phyloP scores from a whole-genome alignment of 2,797 vertebrate species.

The Craterocephalus amniculus region DNA sequence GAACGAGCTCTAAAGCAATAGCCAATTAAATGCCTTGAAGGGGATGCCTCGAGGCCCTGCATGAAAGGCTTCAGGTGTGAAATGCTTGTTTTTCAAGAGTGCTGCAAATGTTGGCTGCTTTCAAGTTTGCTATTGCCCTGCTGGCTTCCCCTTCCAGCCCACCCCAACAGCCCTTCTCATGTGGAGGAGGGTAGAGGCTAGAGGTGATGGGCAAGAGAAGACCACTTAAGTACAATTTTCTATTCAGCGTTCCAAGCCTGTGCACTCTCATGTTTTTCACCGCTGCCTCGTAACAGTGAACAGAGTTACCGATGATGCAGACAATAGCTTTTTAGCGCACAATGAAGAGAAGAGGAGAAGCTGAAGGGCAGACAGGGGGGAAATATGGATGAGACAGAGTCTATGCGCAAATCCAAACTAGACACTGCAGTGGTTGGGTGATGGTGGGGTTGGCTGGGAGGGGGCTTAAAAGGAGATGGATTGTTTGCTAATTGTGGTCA shows the following conservation, averaged over 20 bases:
- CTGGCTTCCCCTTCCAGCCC: constrained; percentile 80
- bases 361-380: constrained; percentile 85
- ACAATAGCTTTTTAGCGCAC: constrained; percentile 93
- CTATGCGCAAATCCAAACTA: constrained; percentile 67
- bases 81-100: constrained; percentile 99
- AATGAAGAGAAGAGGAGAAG: constrained; percentile 90
- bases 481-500: constrained; percentile 97
- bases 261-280: constrained; percentile 87
- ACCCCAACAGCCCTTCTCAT: constrained; percentile 89
- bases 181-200: constrained; percentile 84
- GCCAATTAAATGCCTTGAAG: constrained; percentile 99
- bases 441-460: constrained; percentile 60
- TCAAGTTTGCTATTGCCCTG: constrained; percentile 89
- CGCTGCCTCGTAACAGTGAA: constrained; percentile 86
- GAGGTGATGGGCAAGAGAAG: constrained; percentile 89
- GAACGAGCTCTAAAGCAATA: constrained; percentile 96
- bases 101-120: constrained; percentile 97
- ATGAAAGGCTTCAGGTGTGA: constrained; percentile 99
- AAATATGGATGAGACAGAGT: constrained; percentile 80
- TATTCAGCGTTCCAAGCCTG: constrained; percentile 95
- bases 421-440: constrained; percentile 55
- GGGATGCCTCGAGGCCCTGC: constrained; percentile 93
- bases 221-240: constrained; percentile 99
- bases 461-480: constrained; percentile 86
- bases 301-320: constrained; percentile 90